Percentiles rank a stretch among this genome's conserved stretches.
Conservation (phyloP, 92 coral and sea anemone species). For the Palythoa caribaeorum region DNA sequence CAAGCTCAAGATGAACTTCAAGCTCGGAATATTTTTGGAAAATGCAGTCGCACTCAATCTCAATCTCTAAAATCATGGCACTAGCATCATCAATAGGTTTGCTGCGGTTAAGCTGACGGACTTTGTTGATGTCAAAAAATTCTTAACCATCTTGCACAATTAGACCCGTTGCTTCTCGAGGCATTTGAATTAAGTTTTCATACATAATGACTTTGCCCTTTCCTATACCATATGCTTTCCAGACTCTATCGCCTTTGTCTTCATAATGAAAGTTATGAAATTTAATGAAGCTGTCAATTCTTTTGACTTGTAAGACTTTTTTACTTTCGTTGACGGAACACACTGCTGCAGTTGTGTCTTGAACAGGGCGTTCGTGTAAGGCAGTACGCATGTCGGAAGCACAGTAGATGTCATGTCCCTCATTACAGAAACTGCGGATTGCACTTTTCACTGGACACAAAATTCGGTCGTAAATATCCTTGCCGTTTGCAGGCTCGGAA, state of each 20-base stretch:
- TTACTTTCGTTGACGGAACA: not conserved
- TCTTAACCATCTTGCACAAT: not conserved
- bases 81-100: not conserved
- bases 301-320: not conserved
- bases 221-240: conserved; percentile 54
- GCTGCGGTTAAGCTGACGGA: not conserved
- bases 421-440: not conserved
- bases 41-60: not conserved
- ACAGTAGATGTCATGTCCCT: not conserved
- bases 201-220: conserved; percentile 51
- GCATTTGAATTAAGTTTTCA: conserved; percentile 31
- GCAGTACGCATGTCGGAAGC: not conserved
- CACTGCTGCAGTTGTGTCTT: not conserved
- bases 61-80: not conserved
- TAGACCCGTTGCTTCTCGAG: conserved; percentile 47
- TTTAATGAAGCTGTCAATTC: not conserved
- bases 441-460: conserved; percentile 17
- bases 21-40: conserved; percentile 17
- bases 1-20: conserved; percentile 55
- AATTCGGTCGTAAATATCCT: conserved; percentile 9
- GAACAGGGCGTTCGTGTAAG: not conserved
- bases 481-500: conserved; percentile 12
- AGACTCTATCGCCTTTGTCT: not conserved
- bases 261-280: not conserved
- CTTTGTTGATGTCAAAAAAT: not conserved